Base-by-base conservation (phyloP, 1,140 invertebrate species). In the Tribolium castaneum region DNA sequence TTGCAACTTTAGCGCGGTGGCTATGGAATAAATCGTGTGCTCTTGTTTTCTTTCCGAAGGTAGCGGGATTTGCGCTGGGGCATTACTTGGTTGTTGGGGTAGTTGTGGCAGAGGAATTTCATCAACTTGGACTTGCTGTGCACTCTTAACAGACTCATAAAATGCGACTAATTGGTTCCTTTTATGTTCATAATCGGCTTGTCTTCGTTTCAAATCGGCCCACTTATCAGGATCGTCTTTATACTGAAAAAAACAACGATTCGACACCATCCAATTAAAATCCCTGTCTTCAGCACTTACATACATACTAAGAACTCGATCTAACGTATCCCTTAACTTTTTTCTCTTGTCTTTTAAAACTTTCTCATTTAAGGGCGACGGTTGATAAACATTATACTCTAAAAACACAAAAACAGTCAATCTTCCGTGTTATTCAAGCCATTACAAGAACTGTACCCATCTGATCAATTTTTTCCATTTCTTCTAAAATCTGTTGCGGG, bases 401-500 rank as follows among this genome's bases (percentile, higher is more conserved):
- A 87, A 39, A 91, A 90, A 5, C 25, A 45, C 39, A 83, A 45
- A 76, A 82, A 34, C 54, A 30, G 10, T n/a, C 6, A n/a, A 74
- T 16, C 52, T 51, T 12, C 12, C 6, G 13, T 6, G 71, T 13
- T 1, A 16, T 50, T 19, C 13, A 59, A 30, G 22, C 10, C 10
- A 56, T 6, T 30, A 45, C 5, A 45, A 45, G 10, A 19, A 25
- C 22, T 22, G 9, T 90, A 97, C 96, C 96, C 96, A 99, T 98
- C 90, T 97, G 94, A 92, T 99, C 98, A 86, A 99, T 97, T 88
- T 98, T 96, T 87, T 99, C 97, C 90, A 99, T 93, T 89, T 99
- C 98, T 86, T 95, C 93, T 34, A 99, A 91, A 71, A 99, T 93
- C 87, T 98, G 95, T 75, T 93, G 89, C 6, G 98, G 97, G 92